Evolutionary conservation across 2,888 invertebrate species (phyloP).

Genomic region (Tenthredo mesomela): DNA sequence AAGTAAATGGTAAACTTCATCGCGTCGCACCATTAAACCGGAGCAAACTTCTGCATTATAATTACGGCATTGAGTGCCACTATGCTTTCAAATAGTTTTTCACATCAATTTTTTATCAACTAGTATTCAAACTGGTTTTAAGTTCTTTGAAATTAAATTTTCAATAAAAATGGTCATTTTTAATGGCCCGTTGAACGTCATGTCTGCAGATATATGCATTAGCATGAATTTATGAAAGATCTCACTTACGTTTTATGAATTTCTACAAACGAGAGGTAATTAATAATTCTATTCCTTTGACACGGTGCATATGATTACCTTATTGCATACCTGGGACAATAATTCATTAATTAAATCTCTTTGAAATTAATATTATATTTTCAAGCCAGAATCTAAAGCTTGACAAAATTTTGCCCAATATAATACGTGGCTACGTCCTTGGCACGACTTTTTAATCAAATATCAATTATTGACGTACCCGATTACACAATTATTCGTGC

Average conservation of each 20-base stretch:
- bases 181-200: not conserved
- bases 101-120: not conserved
- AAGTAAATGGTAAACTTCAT: conserved; percentile 35
- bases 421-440: not conserved
- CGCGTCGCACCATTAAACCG: conserved; percentile 13
- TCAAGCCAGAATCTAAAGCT: not conserved
- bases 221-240: not conserved
- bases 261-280: not conserved
- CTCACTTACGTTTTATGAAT: not conserved
- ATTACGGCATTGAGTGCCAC: not conserved
- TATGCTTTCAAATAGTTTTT: conserved; percentile 4
- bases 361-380: not conserved
- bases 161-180: not conserved
- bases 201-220: not conserved
- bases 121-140: not conserved
- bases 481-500: conserved; percentile 4
- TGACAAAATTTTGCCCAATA: not conserved
- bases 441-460: not conserved
- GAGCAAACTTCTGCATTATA: conserved; percentile 5
- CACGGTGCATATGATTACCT: not conserved
- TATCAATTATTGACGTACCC: not conserved
- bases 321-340: not conserved
- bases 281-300: not conserved
- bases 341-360: not conserved
- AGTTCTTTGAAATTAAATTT: not conserved